Conservation (phyloP, 2,797 vertebrate genomes). For the Poecilia gillii region DNA sequence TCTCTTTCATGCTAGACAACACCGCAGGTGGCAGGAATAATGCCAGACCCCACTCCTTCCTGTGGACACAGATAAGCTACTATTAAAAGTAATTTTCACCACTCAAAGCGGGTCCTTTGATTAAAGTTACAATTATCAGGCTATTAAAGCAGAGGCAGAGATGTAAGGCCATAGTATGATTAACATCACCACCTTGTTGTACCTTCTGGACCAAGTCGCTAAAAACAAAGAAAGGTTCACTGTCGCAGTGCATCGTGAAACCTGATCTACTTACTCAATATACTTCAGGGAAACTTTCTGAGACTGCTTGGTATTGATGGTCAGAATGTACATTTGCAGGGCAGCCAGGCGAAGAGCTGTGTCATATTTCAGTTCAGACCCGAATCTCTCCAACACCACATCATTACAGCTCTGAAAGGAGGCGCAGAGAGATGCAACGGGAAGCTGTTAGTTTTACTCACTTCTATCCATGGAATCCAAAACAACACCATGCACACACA, state of each 20-base stretch:
- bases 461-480: constrained; percentile 16
- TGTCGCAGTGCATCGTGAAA: constrained; percentile 25
- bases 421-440: constrained; percentile 60
- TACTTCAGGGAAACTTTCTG: constrained; percentile 99
- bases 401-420: constrained; percentile 94
- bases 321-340: constrained; percentile 98
- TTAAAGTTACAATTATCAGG: constrained; percentile 25
- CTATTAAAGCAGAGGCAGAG: constrained; percentile 14
- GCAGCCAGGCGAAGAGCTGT: constrained; percentile 93
- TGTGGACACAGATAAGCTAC: constrained; percentile 66
- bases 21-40: constrained; percentile 97
- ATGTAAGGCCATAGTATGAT: constrained; percentile 6
- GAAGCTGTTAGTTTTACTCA: constrained; percentile 37
- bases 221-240: constrained; percentile 16
- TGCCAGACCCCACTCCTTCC: constrained; percentile 98
- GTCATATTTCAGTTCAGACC: constrained; percentile 97
- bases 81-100: constrained; percentile 28
- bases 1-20: constrained; percentile 99
- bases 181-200: constrained; percentile 1
- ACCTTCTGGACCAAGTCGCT: not conserved
- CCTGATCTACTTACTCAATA: constrained; percentile 90
- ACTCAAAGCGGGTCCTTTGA: constrained; percentile 28
- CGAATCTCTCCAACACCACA: constrained; percentile 95
- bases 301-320: constrained; percentile 94
- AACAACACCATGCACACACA: constrained; percentile 16